phyloP scores from a whole-genome alignment of 2,113 vertebrate genomes.

The Phycodurus eques region DNA sequence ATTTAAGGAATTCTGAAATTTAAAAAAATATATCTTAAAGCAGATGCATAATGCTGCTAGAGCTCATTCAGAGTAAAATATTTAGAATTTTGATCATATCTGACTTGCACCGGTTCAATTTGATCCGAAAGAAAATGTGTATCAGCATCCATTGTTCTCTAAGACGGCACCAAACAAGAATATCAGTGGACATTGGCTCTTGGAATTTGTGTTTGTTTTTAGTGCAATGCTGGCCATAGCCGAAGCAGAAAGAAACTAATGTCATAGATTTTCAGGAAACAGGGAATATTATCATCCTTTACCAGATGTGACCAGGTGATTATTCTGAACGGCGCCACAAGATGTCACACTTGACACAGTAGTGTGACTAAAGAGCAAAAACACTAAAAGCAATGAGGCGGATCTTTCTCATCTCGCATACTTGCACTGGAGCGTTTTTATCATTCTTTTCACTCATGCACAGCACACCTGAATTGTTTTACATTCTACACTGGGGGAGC shows the following conservation, averaged over 20 bases:
- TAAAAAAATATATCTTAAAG: slow-evolving; percentile 17
- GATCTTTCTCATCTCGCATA: background rate
- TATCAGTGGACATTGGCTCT: background rate
- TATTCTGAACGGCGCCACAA: background rate
- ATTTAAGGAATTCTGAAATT: slow-evolving; percentile 4
- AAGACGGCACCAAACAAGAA: background rate
- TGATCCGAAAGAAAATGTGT: background rate
- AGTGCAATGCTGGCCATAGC: background rate
- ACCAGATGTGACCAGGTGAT: no score
- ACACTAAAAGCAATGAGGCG: background rate
- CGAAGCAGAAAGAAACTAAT: no score
- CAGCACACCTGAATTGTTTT: background rate
- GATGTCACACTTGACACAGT: slow-evolving; percentile 1
- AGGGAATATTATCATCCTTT: no score
- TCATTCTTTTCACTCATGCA: background rate
- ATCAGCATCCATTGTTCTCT: background rate
- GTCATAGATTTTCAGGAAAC: no score
- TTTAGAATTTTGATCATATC: background rate
- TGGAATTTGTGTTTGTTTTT: background rate
- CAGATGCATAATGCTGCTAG: slow-evolving; percentile 5
- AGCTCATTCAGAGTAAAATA: slow-evolving; percentile 2
- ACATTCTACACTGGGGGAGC: background rate
- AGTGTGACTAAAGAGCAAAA: background rate
- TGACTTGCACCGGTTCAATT: background rate
- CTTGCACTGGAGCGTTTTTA: background rate